Percentiles rank a stretch among this genome's conserved stretches.
phyloP scores from a whole-genome alignment of 2,888 invertebrate species.

The Hofmannophila pseudospretella region DNA sequence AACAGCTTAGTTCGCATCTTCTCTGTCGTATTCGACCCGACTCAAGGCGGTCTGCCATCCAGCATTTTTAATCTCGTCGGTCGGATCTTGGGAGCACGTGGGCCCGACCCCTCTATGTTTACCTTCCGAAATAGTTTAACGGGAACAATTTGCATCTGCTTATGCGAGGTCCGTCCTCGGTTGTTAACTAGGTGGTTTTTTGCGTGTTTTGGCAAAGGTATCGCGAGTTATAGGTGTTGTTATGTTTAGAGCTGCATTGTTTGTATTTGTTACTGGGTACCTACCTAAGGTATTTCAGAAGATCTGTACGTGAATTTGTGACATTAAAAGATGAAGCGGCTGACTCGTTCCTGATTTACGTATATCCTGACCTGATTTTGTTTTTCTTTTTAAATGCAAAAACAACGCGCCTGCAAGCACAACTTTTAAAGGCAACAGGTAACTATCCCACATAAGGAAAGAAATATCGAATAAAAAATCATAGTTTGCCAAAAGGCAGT shows the following conservation, averaged over 20 bases:
- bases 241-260: not conserved
- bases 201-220: slow-evolving; percentile 25
- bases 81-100: slow-evolving; percentile 68
- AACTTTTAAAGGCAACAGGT: no score
- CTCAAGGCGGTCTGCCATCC: slow-evolving; percentile 65
- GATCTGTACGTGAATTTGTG: no score
- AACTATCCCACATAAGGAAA: no score
- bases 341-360: no score
- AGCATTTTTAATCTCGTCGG: slow-evolving; percentile 76
- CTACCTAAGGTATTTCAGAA: no score
- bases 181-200: slow-evolving; percentile 66
- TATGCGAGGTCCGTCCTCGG: slow-evolving; percentile 70
- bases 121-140: slow-evolving; percentile 78
- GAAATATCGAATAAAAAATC: slow-evolving; percentile 17
- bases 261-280: no score
- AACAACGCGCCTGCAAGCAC: no score
- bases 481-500: slow-evolving; percentile 35
- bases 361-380: no score
- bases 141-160: slow-evolving; percentile 76
- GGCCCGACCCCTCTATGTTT: slow-evolving; percentile 67
- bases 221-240: slow-evolving; percentile 8
- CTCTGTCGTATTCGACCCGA: slow-evolving; percentile 39
- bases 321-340: no score
- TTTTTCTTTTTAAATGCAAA: no score
- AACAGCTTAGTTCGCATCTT: slow-evolving; percentile 1